A percentile compares a stretch with the other conserved stretches of the same genome.
Conservation (phyloP, 2,113 vertebrate species). For the Sarotherodon lohbergeri region DNA sequence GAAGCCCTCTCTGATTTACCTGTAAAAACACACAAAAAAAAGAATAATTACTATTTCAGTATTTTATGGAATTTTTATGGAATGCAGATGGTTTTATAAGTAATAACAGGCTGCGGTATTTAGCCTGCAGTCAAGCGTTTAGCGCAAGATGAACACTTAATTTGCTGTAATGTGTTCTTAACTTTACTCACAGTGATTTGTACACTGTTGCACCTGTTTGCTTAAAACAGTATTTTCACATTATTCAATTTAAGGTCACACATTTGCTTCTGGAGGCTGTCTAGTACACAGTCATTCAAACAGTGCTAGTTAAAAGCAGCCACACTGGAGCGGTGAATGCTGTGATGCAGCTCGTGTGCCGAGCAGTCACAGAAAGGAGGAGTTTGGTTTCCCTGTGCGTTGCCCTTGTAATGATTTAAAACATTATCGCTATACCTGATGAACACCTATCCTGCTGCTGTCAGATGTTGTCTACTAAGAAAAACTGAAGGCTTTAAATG, state of each 20-base stretch:
- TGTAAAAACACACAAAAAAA: conserved; percentile 46
- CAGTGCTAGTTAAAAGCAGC: not conserved
- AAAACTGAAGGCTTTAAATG: not conserved
- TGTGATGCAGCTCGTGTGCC: not conserved
- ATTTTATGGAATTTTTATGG: not conserved
- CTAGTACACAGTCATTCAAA: not conserved
- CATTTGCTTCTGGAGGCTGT: not conserved
- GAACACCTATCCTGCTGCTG: not conserved
- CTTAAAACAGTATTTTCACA: not conserved
- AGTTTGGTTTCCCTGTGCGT: not conserved
- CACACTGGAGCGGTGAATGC: not conserved
- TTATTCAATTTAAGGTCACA: not conserved
- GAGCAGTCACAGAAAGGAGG: not conserved
- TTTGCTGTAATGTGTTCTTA: not conserved
- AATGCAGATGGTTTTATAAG: not conserved
- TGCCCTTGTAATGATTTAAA: not conserved
- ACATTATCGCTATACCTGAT: not conserved
- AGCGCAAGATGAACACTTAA: not conserved
- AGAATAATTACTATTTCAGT: not conserved
- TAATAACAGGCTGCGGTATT: not conserved
- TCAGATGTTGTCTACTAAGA: not conserved
- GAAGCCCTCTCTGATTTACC: conserved; percentile 89
- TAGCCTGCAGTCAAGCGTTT: not conserved
- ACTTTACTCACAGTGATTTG: not conserved
- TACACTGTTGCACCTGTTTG: not conserved